phyloP scores from a whole-genome alignment of 1,140 invertebrate genomes.

The Drosophila ercepeae region DNA sequence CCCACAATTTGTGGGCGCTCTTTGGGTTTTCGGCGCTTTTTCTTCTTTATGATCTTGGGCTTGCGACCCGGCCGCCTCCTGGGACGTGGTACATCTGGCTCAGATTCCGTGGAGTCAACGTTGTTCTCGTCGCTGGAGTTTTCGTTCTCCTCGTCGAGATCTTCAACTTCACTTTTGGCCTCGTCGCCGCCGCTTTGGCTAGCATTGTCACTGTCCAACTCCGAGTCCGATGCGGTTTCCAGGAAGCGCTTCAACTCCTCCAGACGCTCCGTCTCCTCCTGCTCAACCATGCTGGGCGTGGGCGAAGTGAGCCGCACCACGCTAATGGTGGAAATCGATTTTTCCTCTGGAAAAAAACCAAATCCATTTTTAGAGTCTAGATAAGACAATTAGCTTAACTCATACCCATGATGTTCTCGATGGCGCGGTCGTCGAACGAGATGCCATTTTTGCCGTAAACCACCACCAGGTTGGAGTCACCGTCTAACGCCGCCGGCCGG shows the following conservation, averaged over 20 bases:
- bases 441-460: slow-evolving; percentile 90
- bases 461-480: slow-evolving; percentile 86
- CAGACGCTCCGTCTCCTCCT: slow-evolving; percentile 70
- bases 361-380: neutral
- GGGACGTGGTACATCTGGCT: slow-evolving; percentile 51
- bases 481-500: slow-evolving; percentile 45
- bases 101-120: slow-evolving; percentile 65
- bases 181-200: slow-evolving; percentile 49
- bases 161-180: slow-evolving; percentile 48
- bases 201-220: slow-evolving; percentile 51
- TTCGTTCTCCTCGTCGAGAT: slow-evolving; percentile 63
- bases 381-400: slow-evolving; percentile 2
- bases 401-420: slow-evolving; percentile 89
- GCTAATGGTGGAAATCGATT: slow-evolving; percentile 78
- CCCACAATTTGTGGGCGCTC: slow-evolving; percentile 77
- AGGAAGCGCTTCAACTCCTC: slow-evolving; percentile 65
- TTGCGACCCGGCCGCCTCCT: slow-evolving; percentile 63
- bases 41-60: slow-evolving; percentile 58
- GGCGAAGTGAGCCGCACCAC: slow-evolving; percentile 80
- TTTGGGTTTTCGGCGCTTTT: slow-evolving; percentile 64
- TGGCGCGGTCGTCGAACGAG: slow-evolving; percentile 88
- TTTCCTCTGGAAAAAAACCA: slow-evolving; percentile 59
- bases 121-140: slow-evolving; percentile 58
- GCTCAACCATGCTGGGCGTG: slow-evolving; percentile 81
- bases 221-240: slow-evolving; percentile 51